Evolutionary conservation across 1,140 invertebrate species (phyloP).

Genomic region (Cydia amplana): DNA sequence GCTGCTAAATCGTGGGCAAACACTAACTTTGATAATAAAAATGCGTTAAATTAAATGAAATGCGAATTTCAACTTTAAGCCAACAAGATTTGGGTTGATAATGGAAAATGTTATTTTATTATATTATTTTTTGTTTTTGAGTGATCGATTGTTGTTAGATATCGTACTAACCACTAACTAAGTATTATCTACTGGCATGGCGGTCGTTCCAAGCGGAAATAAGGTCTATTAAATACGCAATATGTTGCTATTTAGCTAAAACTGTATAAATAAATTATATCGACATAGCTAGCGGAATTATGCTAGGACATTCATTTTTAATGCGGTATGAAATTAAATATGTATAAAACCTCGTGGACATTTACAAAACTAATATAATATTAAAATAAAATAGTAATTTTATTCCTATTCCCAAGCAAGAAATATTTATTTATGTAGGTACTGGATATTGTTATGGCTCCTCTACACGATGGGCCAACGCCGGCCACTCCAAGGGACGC

Average conservation of each 20-base stretch:
- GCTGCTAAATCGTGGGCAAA: constrained; percentile 20
- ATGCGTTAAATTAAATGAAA: background rate
- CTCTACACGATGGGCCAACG: too few relatives aligned
- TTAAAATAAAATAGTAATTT: too few relatives aligned
- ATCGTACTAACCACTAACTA: background rate
- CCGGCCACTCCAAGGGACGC: too few relatives aligned
- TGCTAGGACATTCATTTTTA: background rate
- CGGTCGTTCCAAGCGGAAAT: background rate
- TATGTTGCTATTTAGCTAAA: background rate
- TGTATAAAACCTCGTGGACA: background rate
- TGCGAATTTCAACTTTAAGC: background rate
- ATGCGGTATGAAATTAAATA: background rate
- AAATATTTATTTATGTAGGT: too few relatives aligned
- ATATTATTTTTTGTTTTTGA: background rate
- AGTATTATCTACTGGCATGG: background rate
- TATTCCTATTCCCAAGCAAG: too few relatives aligned
- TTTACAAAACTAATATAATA: background rate
- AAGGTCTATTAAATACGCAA: background rate
- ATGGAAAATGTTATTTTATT: background rate
- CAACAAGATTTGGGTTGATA: background rate
- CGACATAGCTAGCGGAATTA: background rate
- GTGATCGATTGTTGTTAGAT: background rate
- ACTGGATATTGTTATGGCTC: too few relatives aligned
- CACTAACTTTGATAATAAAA: background rate
- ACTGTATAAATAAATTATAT: background rate